Conservation (phyloP, 37 sponge, comb jelly and placozoan species). For the Ephydatia muelleri region DNA sequence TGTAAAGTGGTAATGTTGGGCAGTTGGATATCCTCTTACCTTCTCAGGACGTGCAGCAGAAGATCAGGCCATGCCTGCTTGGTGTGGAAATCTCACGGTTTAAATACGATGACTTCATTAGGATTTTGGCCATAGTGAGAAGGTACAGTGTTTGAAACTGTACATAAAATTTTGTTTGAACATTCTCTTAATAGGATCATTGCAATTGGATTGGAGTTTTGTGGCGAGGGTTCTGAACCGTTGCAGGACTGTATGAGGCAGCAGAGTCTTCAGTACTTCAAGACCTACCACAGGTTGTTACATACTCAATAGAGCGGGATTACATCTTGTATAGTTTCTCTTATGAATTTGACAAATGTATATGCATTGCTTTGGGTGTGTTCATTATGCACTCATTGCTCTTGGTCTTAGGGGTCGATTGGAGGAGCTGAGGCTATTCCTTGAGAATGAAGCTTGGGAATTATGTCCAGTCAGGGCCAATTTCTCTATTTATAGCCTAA, state of each 20-base stretch:
- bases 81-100: conserved; percentile 76
- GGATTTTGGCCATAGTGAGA: conserved; percentile 76
- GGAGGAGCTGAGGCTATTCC: conserved; percentile 81
- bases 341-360: conserved; percentile 12
- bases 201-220: conserved; percentile 79
- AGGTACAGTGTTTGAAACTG: conserved; percentile 26
- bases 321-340: conserved; percentile 3
- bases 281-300: conserved; percentile 70
- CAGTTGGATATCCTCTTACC: too few relatives aligned
- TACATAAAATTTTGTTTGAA: conserved; percentile 8
- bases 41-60: conserved; percentile 85
- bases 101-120: conserved; percentile 89
- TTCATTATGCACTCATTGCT: not conserved
- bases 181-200: conserved; percentile 43
- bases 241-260: conserved; percentile 84
- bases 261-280: conserved; percentile 90
- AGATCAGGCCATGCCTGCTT: conserved; percentile 72
- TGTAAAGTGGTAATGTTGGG: too few relatives aligned
- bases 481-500: conserved; percentile 48
- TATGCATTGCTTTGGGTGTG: not conserved
- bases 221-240: conserved; percentile 74
- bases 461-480: conserved; percentile 78
- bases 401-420: conserved; percentile 43
- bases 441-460: conserved; percentile 93
- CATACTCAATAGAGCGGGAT: not conserved